These are phyloP conservation scores for Gortyna flavago DNA, from an alignment of 2,888 invertebrate species.

Conservation along the genomic window DNA sequence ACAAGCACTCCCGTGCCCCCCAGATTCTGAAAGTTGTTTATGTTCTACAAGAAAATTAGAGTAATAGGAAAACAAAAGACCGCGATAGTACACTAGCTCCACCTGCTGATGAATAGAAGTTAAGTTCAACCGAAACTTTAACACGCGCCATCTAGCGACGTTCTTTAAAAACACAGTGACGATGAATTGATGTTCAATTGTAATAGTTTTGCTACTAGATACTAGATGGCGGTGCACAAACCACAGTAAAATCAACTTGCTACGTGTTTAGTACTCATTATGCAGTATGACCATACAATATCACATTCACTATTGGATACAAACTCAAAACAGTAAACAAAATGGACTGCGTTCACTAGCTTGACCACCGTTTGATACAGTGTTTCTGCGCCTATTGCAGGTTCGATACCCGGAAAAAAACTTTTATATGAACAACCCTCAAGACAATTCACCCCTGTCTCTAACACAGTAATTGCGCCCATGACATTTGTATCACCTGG, in stretches of 20 bases:
- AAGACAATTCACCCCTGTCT: background rate
- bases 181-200: background rate
- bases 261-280: background rate
- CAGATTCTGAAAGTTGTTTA: background rate
- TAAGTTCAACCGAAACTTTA: background rate
- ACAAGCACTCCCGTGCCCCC: too few relatives aligned
- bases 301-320: background rate
- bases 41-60: background rate
- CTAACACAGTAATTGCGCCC: background rate
- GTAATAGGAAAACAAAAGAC: background rate
- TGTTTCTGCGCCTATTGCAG: background rate
- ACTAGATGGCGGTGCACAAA: constrained; percentile 52
- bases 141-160: constrained; percentile 48
- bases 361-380: background rate
- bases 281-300: background rate
- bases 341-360: background rate
- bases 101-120: constrained; percentile 64
- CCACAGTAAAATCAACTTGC: background rate
- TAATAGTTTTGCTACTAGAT: constrained; percentile 37
- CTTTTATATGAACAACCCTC: too few relatives aligned
- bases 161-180: background rate
- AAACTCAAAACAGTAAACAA: background rate
- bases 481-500: background rate
- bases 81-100: constrained; percentile 40
- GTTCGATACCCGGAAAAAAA: constrained; percentile 12